Conservation (phyloP, 2,888 invertebrate genomes). For the Acrobasis consociella region DNA sequence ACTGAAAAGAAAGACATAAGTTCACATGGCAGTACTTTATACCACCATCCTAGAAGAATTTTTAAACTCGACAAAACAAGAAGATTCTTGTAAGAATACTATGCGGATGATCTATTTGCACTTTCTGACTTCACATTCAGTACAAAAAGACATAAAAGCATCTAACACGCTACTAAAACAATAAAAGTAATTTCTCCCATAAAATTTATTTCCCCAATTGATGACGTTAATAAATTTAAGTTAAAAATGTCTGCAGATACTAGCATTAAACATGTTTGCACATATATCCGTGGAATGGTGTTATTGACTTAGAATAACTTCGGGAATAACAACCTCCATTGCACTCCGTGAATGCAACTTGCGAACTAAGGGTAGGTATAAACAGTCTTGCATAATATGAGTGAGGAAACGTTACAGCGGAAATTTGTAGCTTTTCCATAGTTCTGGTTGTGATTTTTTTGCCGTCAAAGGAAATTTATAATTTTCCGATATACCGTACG, state of each 20-base stretch:
- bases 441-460: no score
- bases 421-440: background rate
- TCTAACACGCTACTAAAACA: conserved; percentile 17
- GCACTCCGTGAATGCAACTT: conserved; percentile 41
- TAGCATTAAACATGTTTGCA: conserved; percentile 47
- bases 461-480: no score
- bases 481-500: no score
- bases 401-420: conserved; percentile 25
- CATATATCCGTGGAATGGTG: conserved; percentile 68
- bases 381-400: conserved; percentile 34
- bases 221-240: conserved; percentile 23
- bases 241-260: conserved; percentile 37
- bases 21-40: no score
- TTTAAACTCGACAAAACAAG: no score
- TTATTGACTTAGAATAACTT: conserved; percentile 74
- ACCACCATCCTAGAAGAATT: no score
- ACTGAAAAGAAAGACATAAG: no score
- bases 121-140: background rate
- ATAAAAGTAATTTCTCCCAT: conserved; percentile 17
- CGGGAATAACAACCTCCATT: conserved; percentile 56
- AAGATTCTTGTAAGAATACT: no score
- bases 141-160: background rate
- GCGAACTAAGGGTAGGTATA: conserved; percentile 40
- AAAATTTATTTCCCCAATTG: conserved; percentile 21
- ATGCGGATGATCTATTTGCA: no score